Base-by-base conservation (phyloP, 2,113 vertebrate genomes). In the Equus quagga region DNA sequence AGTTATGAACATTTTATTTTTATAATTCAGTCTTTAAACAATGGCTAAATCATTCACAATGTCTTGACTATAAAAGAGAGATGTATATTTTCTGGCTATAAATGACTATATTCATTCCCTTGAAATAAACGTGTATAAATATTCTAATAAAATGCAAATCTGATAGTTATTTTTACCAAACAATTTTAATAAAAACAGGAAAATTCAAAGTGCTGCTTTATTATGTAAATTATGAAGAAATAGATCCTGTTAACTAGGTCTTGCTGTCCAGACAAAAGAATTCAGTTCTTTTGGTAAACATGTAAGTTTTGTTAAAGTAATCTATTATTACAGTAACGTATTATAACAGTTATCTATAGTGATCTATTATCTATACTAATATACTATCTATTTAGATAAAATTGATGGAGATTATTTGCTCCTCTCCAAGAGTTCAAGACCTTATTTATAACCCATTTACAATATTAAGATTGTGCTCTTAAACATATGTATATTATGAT, bases 1-100 rank as follows among this genome's bases (percentile, higher is more conserved):
- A 95, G 9, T 54, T 69, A 95, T 94, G 56, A 54, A 2, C 0
- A 97, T 82, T 95, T 96, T 90, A 85, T 8, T 97, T 97, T 98
- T 97, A 95, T 65, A 97, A 49, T 31, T 41, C 41, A 12, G 54
- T 58, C 79, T 73, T 94, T 97, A 97, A 96, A 90, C 10, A 94
- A 94, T 94, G 64, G 9, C 1, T 24, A 78, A 64, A 6, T 95
- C 65, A 93, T 64, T 97, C 56, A 89, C 54, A 93, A 91, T 87
- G 6, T 13, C 5, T 2, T 96, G 24, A 95, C 85, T 93, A 80
- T 96, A 51, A 83, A 56, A 13, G 24, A 33, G 19, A 95, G 83
- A 81, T 81, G 44, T 79, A 80, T 75, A 85, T 36, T 93, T 95
- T 89, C 51, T 93, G 51, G 24, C 15, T 65, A 0, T 80, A 95